A percentile compares a stretch with the other conserved stretches of the same genome.
Evolutionary conservation across 2,113 vertebrate species (phyloP).

Genomic region (Casuarius casuarius): DNA sequence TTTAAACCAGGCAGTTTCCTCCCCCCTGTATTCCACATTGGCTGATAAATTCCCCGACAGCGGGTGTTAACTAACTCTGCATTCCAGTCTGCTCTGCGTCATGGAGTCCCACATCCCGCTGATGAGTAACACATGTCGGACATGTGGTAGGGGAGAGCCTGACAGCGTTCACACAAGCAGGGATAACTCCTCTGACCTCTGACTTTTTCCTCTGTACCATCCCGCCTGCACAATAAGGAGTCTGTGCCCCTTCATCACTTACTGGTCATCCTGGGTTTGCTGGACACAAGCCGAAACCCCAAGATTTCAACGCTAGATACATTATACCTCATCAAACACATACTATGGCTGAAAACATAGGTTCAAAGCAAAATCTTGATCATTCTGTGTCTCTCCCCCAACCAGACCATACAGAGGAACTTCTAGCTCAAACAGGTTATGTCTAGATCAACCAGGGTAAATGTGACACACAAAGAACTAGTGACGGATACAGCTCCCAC

Average conservation of each 20-base stretch:
- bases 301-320: neutral
- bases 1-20: conserved; percentile 51
- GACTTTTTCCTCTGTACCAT: conserved; percentile 44
- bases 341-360: neutral
- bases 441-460: neutral
- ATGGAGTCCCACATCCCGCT: conserved; percentile 73
- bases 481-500: neutral
- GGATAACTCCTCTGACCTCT: conserved; percentile 72
- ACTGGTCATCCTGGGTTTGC: neutral
- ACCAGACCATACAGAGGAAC: neutral
- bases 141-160: conserved; percentile 70
- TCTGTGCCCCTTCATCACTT: neutral
- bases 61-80: conserved; percentile 73
- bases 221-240: conserved; percentile 23
- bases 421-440: neutral
- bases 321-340: neutral
- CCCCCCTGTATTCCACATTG: conserved; percentile 58
- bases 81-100: conserved; percentile 77
- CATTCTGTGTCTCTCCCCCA: neutral
- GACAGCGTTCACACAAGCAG: conserved; percentile 49
- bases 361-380: neutral
- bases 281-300: neutral
- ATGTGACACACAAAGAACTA: neutral
- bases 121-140: conserved; percentile 77
- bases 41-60: conserved; percentile 70